Conservation (phyloP, 2,888 invertebrate genomes). For the Dryocosmus kuriphilus region DNA sequence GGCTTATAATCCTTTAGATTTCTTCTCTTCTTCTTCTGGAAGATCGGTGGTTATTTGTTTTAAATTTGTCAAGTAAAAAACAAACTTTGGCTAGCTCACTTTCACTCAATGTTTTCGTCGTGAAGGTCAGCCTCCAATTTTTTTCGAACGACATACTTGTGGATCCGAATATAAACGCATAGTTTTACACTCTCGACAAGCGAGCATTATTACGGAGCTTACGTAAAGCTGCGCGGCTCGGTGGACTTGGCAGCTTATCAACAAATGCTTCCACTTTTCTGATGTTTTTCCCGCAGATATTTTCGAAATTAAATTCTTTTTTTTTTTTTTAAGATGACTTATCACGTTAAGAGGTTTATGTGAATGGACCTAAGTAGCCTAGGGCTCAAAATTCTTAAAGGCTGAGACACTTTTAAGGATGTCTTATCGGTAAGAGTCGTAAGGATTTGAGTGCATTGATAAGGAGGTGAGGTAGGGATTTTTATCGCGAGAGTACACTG, state of each 20-base stretch:
- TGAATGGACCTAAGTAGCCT: neutral
- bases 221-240: constrained; percentile 54
- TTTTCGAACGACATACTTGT: constrained; percentile 2
- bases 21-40: neutral
- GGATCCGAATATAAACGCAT: constrained; percentile 37
- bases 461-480: constrained; percentile 25
- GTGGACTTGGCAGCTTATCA: constrained; percentile 51
- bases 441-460: constrained; percentile 4
- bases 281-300: constrained; percentile 6
- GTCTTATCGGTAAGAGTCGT: neutral
- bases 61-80: neutral
- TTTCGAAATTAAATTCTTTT: constrained; percentile 18
- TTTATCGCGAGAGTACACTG: neutral
- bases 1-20: neutral
- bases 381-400: neutral
- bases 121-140: constrained; percentile 29
- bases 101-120: constrained; percentile 10
- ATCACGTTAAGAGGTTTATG: neutral
- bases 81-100: neutral
- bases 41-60: neutral
- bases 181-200: constrained; percentile 16
- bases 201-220: constrained; percentile 56
- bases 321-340: neutral
- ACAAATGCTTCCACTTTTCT: constrained; percentile 37
- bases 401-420: neutral